Conservation (phyloP, 37 sponge, comb jelly and placozoan genomes). For the Agelas oroides region DNA sequence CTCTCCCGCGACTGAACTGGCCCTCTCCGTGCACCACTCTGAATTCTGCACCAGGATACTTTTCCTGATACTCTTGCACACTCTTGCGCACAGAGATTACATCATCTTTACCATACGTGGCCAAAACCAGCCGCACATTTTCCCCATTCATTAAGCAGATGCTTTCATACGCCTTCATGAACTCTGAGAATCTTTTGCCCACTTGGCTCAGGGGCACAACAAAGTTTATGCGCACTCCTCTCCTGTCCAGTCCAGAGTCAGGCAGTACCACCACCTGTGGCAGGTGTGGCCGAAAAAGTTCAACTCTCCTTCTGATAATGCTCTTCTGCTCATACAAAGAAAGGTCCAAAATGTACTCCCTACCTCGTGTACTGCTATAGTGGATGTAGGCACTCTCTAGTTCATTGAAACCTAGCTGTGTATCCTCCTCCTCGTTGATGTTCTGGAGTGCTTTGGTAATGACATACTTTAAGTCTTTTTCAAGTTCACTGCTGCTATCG, state of each 20-base stretch:
- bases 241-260: background rate
- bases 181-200: conserved; percentile 29
- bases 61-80: background rate
- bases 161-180: conserved; percentile 59
- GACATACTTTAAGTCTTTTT: conserved; percentile 17
- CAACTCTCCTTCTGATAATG: background rate
- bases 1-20: conserved; percentile 46
- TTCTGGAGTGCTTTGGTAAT: conserved; percentile 11
- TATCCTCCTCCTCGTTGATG: background rate
- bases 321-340: no score
- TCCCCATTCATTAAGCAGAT: conserved; percentile 12
- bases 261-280: background rate
- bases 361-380: conserved; percentile 17
- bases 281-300: background rate
- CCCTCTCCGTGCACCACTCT: conserved; percentile 48
- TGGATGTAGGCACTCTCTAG: conserved; percentile 14
- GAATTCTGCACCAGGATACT: conserved; percentile 36
- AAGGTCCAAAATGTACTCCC: conserved; percentile 49
- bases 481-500: conserved; percentile 6
- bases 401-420: conserved; percentile 1
- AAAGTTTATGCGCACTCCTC: conserved; percentile 9
- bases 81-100: background rate
- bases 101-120: conserved; percentile 44
- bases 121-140: conserved; percentile 39
- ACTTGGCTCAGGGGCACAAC: conserved; percentile 63